Conservation (phyloP, 1,140 invertebrate species). For the Intoshia linei region DNA sequence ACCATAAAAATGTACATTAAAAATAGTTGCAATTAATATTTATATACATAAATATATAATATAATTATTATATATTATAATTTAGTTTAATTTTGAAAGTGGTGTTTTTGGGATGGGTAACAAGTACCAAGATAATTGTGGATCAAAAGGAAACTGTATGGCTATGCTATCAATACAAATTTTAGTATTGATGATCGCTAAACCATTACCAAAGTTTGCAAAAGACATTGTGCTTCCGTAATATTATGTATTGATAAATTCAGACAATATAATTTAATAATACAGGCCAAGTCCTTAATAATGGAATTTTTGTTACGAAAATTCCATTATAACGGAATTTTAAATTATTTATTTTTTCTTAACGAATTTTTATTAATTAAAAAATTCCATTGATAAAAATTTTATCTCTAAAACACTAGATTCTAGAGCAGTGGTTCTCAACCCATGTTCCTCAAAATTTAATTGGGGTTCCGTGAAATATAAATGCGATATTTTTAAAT, state of each 20-base stretch:
- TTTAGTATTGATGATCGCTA: slow-evolving; percentile 18
- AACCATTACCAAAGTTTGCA: slow-evolving; percentile 21
- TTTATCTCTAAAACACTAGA: too few species aligned
- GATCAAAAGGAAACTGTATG: slow-evolving; percentile 18
- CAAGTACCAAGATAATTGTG: slow-evolving; percentile 18
- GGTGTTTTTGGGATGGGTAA: slow-evolving; percentile 15
- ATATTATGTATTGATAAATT: slow-evolving; percentile 8
- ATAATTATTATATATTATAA: neutral
- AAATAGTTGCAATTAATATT: too few species aligned
- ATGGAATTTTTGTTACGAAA: neutral
- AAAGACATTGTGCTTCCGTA: slow-evolving; percentile 20
- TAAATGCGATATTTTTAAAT: too few species aligned
- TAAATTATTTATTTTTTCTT: too few species aligned
- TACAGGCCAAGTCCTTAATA: neutral
- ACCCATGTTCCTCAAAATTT: too few species aligned
- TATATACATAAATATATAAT: neutral
- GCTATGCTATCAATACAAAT: slow-evolving; percentile 22
- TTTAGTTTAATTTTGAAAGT: slow-evolving; percentile 5
- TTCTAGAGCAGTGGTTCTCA: too few species aligned
- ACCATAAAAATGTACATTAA: too few species aligned
- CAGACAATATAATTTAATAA: neutral
- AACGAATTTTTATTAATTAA: too few species aligned
- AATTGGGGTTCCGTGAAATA: too few species aligned
- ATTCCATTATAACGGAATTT: too few species aligned
- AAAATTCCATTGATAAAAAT: too few species aligned